Evolutionary conservation across 2,113 vertebrate genomes (phyloP), one percentile per base, ranked within the genome.

Genomic region (Nannospalax galili): DNA sequence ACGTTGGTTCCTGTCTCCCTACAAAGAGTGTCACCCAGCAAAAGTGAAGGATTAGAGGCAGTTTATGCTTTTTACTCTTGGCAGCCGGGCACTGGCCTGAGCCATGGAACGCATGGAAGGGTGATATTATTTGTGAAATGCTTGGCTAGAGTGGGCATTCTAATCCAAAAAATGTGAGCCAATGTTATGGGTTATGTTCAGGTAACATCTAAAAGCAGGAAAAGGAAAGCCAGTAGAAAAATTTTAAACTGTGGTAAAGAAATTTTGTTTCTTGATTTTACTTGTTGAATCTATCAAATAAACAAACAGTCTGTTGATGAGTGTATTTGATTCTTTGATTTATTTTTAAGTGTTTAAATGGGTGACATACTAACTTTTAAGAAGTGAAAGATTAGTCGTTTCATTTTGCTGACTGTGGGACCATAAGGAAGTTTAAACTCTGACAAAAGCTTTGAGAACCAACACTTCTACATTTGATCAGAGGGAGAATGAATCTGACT

Each of bases 301-400:
- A n/a, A n/a, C n/a, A 90, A 92, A 64, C 81, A 22, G 28, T 19
- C 14, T 37, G 42, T 24, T 88, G 40, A 12, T 58, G 52, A 75
- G 5, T n/a, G 8, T 86, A 62, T 52, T 75, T 91, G 10, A 17
- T 26, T 58, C 48, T 62, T 79, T 93, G 28, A 73, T 90, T 93
- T 93, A 77, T n/a, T 93, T 96, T 85, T 86, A 56, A 60, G 84
- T 94, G 28, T 87, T 88, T 80, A 72, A 75, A 86, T 94, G 60
- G 82, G 42, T 58, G 90, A 8, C 64, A 37, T 87, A 52, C 58
- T 95, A 72, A 89, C 35, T 95, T 90, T 62, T 86, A 95, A 45
- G 60, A 85, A 58, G 28, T 79, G 28, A 86, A 42, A 65, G 58
- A 69, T 96, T 72, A 79, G 32, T 94, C 90, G 69, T 74, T 94